Conservation (phyloP, 1,140 invertebrate species). For the Drosophila ogumai region DNA sequence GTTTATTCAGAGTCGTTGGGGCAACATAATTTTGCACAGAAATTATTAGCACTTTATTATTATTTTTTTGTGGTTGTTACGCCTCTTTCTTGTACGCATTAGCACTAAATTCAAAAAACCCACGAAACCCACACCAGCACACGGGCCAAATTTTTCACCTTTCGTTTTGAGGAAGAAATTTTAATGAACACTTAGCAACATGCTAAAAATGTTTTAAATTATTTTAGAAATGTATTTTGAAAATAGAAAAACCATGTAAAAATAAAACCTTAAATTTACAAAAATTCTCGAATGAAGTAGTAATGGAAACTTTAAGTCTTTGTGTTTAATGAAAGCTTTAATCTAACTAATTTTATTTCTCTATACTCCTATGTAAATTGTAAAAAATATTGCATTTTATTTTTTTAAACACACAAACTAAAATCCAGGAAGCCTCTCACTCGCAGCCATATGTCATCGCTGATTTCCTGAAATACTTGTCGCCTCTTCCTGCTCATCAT, state of each 20-base stretch:
- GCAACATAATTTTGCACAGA: slow-evolving; percentile 64
- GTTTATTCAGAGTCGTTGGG: slow-evolving; percentile 43
- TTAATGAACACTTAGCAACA: slow-evolving; percentile 13
- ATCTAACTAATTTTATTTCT: neutral
- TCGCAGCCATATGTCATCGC: slow-evolving; percentile 14
- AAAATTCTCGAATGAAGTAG: neutral
- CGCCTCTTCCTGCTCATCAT: slow-evolving; percentile 41
- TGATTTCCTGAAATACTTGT: slow-evolving; percentile 26
- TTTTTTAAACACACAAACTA: neutral
- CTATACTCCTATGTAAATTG: too few species aligned
- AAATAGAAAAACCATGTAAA: neutral
- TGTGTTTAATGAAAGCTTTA: neutral
- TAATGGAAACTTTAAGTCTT: neutral
- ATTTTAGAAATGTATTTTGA: neutral
- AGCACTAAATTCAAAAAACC: slow-evolving; percentile 58
- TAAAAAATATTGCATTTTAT: neutral
- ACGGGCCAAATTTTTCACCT: slow-evolving; percentile 14
- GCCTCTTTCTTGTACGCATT: slow-evolving; percentile 79
- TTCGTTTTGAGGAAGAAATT: slow-evolving; percentile 17
- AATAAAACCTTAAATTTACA: neutral
- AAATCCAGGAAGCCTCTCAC: slow-evolving; percentile 5
- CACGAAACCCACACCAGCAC: slow-evolving; percentile 11
- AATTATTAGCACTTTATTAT: slow-evolving; percentile 81
- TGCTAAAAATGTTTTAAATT: neutral
- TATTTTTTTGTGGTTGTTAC: slow-evolving; percentile 62